Evolutionary conservation across 92 coral and sea anemone genomes (phyloP), one percentile per base, ranked within the genome.

Genomic region (Phenganax stokvisi): DNA sequence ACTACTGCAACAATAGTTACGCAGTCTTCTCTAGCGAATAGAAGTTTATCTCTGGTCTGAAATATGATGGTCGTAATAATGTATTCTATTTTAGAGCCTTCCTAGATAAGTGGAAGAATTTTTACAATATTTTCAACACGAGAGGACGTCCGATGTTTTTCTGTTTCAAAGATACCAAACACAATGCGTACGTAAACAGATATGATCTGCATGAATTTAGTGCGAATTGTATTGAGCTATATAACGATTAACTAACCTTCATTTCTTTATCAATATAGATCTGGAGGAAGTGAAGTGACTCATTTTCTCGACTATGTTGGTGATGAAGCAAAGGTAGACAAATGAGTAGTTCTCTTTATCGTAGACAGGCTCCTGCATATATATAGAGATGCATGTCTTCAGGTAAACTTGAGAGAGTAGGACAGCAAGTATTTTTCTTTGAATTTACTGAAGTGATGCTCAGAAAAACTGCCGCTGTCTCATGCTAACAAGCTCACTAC

Each of bases 291-390:
- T 1, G 83, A 79, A 20, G 54, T 79, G 54, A 79, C 83, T 1
- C 83, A 79, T 65, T 79, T 79, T 64, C 67, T 79, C 29, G 83
- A 79, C 15, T n/a, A 54, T 7, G 74, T 79, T 64, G 58, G 58
- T 15, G 74, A 65, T 47, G 56, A 79, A 56, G 27, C 83, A 63
- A 79, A 79, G 83, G 83, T 79, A 16, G 51, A 56, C 55, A 37
- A 37, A 5, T 59, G 15, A 1, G 65, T 59, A 20, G 2, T 12
- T 12, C 65, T 65, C 27, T 17, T 17, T 10, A 28, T 17, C 15
- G n/a, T 28, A 17, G 71, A 28, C 28, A 3, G 25, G 65, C 7
- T 59, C 65, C 27, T 59, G 16, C n/a, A 3, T 59, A 59, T 59
- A 59, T 13, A 59, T 3, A 13, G 65, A 13, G 16, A 25, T 69